Conservation (phyloP, 2,797 vertebrate genomes). For the Smutsia gigantea region DNA sequence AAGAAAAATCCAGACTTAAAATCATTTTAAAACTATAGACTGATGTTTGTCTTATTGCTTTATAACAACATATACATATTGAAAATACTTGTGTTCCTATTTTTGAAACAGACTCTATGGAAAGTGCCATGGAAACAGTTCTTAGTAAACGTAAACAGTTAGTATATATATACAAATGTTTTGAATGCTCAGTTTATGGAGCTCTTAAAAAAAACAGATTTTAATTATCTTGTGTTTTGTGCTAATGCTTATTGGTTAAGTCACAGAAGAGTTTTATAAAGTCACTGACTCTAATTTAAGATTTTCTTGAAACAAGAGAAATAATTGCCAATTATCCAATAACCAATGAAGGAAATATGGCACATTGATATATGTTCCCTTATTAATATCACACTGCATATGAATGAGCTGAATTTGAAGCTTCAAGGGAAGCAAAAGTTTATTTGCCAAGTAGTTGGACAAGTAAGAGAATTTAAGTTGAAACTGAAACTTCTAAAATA, state of each 20-base stretch:
- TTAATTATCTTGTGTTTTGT: constrained; percentile 6
- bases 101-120: background rate
- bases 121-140: background rate
- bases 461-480: background rate
- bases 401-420: background rate
- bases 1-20: background rate
- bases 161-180: background rate
- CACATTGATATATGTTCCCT: background rate
- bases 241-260: background rate
- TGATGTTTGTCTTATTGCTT: background rate
- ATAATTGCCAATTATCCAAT: background rate
- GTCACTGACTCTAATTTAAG: background rate
- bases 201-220: background rate
- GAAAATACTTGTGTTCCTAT: background rate
- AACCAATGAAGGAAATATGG: constrained; percentile 27
- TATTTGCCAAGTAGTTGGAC: background rate
- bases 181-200: background rate
- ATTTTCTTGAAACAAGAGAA: constrained; percentile 30
- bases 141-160: background rate
- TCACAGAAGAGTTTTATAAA: background rate
- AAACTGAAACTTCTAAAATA: background rate
- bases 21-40: constrained; percentile 4
- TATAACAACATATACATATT: background rate
- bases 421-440: background rate
- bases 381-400: background rate